Evolutionary conservation across 2,797 vertebrate genomes (phyloP).

Genomic region (Syndactyla subalaris): DNA sequence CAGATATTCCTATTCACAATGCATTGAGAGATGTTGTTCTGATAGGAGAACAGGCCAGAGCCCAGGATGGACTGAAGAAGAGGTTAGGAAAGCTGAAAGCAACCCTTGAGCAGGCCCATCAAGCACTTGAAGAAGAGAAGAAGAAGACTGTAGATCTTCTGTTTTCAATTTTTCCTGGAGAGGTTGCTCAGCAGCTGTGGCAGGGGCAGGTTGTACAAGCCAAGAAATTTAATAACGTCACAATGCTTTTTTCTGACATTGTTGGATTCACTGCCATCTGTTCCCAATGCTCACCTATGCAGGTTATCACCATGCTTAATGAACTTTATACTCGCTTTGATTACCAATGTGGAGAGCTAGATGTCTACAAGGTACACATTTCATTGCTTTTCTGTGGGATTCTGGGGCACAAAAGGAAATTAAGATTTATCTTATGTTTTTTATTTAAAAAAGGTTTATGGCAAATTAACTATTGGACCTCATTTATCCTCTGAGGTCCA

Average conservation of each 20-base stretch:
- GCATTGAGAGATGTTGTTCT: conserved; percentile 94
- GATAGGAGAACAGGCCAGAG: conserved; percentile 96
- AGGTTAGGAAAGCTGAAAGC: conserved; percentile 95
- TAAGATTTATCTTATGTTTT: no score
- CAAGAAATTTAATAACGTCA: conserved; percentile 93
- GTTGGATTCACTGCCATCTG: conserved; percentile 98
- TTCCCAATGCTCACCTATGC: conserved; percentile 93
- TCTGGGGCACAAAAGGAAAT: not conserved
- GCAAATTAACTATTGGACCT: no score
- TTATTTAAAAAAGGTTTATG: no score
- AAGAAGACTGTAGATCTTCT: conserved; percentile 96
- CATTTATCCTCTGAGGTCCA: no score
- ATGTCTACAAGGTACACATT: conserved; percentile 92
- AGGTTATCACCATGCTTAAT: conserved; percentile 98
- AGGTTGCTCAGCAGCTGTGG: conserved; percentile 96
- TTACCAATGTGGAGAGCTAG: conserved; percentile 93
- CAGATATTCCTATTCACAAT: conserved; percentile 97
- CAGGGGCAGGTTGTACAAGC: conserved; percentile 94
- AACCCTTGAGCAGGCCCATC: conserved; percentile 92
- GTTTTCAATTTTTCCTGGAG: conserved; percentile 94
- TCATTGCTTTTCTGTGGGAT: not conserved
- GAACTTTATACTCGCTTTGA: conserved; percentile 97
- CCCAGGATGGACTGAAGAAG: conserved; percentile 96
- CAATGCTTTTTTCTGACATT: conserved; percentile 98
- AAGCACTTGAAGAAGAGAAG: conserved; percentile 97